phyloP scores from a whole-genome alignment of 2,113 vertebrate genomes.

The Alethe castanea region DNA sequence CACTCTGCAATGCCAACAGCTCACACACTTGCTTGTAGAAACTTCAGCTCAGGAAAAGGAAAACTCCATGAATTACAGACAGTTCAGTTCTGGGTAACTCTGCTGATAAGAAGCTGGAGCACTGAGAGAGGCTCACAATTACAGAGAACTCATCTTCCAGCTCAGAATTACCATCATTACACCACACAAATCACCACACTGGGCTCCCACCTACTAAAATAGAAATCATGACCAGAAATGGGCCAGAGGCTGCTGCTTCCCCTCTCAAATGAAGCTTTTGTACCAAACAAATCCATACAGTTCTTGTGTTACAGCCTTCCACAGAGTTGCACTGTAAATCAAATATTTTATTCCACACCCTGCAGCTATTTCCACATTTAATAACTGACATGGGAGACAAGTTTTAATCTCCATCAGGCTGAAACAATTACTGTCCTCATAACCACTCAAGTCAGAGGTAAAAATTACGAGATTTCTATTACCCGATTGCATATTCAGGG shows the following conservation, averaged over 20 bases:
- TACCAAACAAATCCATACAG: conserved; percentile 37
- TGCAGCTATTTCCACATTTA: conserved; percentile 51
- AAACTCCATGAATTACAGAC: neutral
- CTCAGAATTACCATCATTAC: conserved; percentile 31
- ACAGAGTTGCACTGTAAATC: conserved; percentile 21
- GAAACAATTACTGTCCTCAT: conserved; percentile 44
- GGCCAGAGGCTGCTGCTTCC: neutral
- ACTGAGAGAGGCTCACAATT: conserved; percentile 25
- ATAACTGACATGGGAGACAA: conserved; percentile 55
- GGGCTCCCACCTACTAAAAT: conserved; percentile 17
- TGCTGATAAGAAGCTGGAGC: conserved; percentile 1
- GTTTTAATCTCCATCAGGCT: conserved; percentile 52
- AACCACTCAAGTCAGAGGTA: conserved; percentile 18
- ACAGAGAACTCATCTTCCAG: conserved; percentile 35
- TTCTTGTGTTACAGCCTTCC: neutral
- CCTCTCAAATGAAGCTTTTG: conserved; percentile 27
- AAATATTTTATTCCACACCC: conserved; percentile 43
- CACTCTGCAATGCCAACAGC: neutral
- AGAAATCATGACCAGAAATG: conserved; percentile 20
- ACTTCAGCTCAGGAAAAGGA: neutral
- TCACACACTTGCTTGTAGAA: neutral
- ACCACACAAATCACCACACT: conserved; percentile 7
- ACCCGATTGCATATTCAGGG: neutral
- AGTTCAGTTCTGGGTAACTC: neutral
- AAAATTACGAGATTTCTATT: conserved; percentile 11